These are phyloP conservation scores for Dasyprocta punctata DNA, from an alignment of 2,113 vertebrate species.

Conservation along the genomic window DNA sequence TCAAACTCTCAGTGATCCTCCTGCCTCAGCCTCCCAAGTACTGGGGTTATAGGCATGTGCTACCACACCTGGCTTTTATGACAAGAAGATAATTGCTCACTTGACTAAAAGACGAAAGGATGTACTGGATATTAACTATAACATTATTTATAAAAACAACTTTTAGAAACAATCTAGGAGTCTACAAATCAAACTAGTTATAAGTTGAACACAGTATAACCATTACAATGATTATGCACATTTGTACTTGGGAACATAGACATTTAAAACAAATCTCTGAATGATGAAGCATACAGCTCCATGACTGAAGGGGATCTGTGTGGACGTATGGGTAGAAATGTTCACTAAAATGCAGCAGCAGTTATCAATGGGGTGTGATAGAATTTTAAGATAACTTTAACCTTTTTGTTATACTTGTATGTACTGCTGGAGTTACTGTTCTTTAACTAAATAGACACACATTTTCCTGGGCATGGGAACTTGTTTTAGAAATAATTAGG, in stretches of 20 bases:
- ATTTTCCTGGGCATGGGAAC: slow-evolving; percentile 22
- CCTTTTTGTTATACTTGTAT: neutral
- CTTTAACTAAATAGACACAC: slow-evolving; percentile 25
- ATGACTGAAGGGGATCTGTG: neutral
- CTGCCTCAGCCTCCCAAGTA: neutral
- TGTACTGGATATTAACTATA: neutral
- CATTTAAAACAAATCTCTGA: neutral
- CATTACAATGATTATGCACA: slow-evolving; percentile 37
- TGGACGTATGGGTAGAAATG: neutral
- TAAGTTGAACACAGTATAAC: neutral
- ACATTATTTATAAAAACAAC: neutral
- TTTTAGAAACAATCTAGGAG: neutral
- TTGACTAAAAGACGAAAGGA: neutral
- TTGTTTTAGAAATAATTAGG: slow-evolving; percentile 3
- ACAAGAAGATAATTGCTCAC: neutral
- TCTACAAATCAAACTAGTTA: neutral
- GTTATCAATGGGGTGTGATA: neutral
- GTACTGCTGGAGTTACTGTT: neutral
- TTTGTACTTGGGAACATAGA: neutral
- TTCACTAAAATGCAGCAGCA: neutral
- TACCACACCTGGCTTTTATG: neutral
- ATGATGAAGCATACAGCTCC: neutral
- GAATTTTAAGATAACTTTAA: neutral
- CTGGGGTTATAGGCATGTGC: neutral
- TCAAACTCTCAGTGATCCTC: neutral